phyloP scores from a whole-genome alignment of 2,113 vertebrate species.

The Mus musculus region GRCm39 chr7:50338001-50338500 shows the following conservation, averaged over 20 bases:
- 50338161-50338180: constrained; percentile 44
- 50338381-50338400: background rate
- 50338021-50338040: too few relatives aligned
- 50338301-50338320: background rate
- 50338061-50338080: background rate
- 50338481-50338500: background rate
- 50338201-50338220: background rate
- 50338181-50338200: background rate
- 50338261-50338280: background rate
- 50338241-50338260: too few relatives aligned
- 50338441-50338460: background rate
- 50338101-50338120: too few relatives aligned
- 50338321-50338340: background rate
- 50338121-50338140: background rate
- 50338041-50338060: too few relatives aligned
- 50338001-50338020: background rate
- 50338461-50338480: background rate
- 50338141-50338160: background rate
- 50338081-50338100: background rate
- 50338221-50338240: background rate
- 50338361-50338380: background rate
- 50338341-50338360: background rate
- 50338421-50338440: background rate
- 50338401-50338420: background rate
- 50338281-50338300: background rate